Evolutionary conservation across 2,113 vertebrate genomes (phyloP).

Genomic region (Cygnus atratus): DNA sequence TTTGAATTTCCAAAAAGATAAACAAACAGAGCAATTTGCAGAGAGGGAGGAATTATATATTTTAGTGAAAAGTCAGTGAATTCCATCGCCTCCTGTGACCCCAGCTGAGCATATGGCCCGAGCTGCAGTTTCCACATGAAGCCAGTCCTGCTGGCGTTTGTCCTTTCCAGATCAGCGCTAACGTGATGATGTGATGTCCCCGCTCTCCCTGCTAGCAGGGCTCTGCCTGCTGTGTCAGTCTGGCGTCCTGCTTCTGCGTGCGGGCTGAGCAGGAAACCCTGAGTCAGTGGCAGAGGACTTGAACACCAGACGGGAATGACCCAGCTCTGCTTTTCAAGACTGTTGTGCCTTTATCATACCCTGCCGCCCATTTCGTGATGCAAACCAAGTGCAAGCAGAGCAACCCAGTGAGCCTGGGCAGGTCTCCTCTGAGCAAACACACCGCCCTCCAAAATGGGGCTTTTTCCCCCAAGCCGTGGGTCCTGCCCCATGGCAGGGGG

Average conservation of each 20-base stretch:
- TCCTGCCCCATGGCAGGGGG: background rate
- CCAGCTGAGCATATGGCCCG: slow-evolving; percentile 49
- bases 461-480: background rate
- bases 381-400: background rate
- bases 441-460: background rate
- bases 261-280: background rate
- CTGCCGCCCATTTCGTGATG: fast-evolving
- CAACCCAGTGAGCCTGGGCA: background rate
- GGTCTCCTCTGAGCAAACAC: background rate
- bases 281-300: slow-evolving; percentile 22
- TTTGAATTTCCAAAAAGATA: background rate
- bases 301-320: background rate
- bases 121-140: slow-evolving; percentile 19
- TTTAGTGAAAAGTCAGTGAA: background rate
- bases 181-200: slow-evolving; percentile 34
- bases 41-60: background rate
- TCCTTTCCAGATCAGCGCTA: slow-evolving; percentile 65
- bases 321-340: background rate
- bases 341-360: background rate
- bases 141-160: slow-evolving; percentile 41
- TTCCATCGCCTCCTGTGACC: background rate
- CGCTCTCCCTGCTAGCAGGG: background rate
- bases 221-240: slow-evolving; percentile 29
- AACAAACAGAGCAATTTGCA: background rate
- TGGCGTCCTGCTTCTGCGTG: background rate